Percentiles rank a stretch among this genome's conserved stretches.
Conservation (phyloP, 2,888 invertebrate species). For the Tenthredo distinguenda region DNA sequence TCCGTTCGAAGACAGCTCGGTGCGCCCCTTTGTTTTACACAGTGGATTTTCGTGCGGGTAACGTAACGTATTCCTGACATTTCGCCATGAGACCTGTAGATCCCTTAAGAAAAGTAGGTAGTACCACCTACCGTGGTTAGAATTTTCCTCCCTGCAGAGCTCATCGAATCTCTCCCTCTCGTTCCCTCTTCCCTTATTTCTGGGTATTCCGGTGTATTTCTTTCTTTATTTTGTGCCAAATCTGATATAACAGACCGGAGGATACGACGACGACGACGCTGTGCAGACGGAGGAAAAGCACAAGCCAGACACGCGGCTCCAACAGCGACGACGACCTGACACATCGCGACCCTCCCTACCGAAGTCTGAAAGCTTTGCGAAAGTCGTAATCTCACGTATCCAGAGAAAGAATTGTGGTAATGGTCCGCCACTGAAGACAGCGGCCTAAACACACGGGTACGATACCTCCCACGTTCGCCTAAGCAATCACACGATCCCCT, state of each 20-base stretch:
- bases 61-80: conserved; percentile 20
- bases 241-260: conserved; percentile 17
- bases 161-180: not conserved
- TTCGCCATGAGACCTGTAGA: not conserved
- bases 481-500: conserved; percentile 15
- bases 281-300: conserved; percentile 2
- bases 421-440: conserved; percentile 31
- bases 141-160: not conserved
- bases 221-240: not conserved
- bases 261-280: not conserved
- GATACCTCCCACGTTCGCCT: conserved; percentile 14
- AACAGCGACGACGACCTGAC: conserved; percentile 6
- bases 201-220: not conserved
- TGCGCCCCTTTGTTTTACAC: not conserved
- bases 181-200: not conserved
- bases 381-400: conserved; percentile 47
- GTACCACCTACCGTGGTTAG: not conserved
- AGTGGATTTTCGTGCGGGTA: not conserved
- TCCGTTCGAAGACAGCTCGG: not conserved
- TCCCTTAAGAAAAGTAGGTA: not conserved
- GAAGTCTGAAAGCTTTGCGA: conserved; percentile 41
- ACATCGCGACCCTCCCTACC: conserved; percentile 21
- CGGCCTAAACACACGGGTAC: conserved; percentile 27
- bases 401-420: conserved; percentile 45
- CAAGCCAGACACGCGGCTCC: conserved; percentile 32